Evolutionary conservation across 2,888 invertebrate genomes (phyloP).

Genomic region (Andrena marginata): DNA sequence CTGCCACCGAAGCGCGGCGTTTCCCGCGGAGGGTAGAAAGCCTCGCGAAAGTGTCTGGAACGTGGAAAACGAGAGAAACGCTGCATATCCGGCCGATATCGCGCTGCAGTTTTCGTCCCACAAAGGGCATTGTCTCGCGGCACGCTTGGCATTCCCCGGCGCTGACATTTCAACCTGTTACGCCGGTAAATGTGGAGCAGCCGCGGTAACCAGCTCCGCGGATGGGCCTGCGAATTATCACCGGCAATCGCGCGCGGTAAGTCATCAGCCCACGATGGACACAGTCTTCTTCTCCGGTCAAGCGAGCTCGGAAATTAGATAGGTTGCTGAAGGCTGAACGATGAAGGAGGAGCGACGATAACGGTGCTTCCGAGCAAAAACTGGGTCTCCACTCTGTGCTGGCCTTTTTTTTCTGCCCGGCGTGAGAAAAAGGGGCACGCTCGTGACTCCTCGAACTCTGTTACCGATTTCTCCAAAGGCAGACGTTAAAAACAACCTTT

Average conservation of each 20-base stretch:
- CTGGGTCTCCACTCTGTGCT: background rate
- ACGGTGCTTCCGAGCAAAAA: background rate
- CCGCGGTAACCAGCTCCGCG: constrained; percentile 42
- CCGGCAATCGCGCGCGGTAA: constrained; percentile 36
- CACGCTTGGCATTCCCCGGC: constrained; percentile 45
- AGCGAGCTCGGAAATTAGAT: constrained; percentile 16
- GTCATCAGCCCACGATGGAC: constrained; percentile 28
- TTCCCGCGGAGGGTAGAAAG: constrained; percentile 44
- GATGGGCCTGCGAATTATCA: constrained; percentile 26
- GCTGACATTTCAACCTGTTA: constrained; percentile 36
- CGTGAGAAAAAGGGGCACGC: background rate
- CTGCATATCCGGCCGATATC: constrained; percentile 8
- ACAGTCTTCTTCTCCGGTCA: background rate
- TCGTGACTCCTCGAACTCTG: too few species aligned
- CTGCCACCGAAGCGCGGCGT: background rate
- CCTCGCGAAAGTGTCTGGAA: constrained; percentile 50
- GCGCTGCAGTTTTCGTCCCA: constrained; percentile 13
- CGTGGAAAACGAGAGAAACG: constrained; percentile 49
- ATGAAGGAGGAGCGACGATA: background rate
- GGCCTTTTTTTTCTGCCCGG: background rate
- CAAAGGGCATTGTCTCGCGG: constrained; percentile 47
- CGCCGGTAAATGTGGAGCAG: constrained; percentile 34
- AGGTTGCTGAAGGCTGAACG: background rate
- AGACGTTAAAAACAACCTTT: too few species aligned
- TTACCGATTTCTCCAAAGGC: too few species aligned